Base-by-base conservation (phyloP, 2,888 invertebrate genomes). In the Falcaria lacertinaria region DNA sequence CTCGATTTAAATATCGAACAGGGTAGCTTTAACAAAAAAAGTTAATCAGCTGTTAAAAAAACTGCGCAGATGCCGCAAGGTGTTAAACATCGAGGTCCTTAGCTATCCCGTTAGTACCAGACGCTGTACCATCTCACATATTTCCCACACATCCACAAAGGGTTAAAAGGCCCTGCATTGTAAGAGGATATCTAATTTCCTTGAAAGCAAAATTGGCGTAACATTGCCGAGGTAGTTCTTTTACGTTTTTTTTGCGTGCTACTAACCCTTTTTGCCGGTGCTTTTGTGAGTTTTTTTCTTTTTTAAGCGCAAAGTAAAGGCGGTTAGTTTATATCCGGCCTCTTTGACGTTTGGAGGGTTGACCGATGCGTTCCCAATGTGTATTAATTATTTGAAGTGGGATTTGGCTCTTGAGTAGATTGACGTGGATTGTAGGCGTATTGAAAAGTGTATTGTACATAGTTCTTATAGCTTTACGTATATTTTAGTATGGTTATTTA, bases 131-230 rank as follows among this genome's bases (percentile, higher is more conserved):
- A 56, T 64, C 60, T 65, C 59, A 66, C 72, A 69, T 67, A 69
- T 70, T 88, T 88, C 89, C 84, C 89, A 89, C 86, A 85, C 76
- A 63, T 60, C 62, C 53, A 72, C 77, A 83, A 87, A 82, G 80
- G 77, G 81, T 79, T 82, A 76, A 80, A 83, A 76, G 70, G 61
- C 68, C 68, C 74, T 73, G 71, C 62, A 79, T 79, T 78, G 80
- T 85, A 74, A 82, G 69, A 82, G 82, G 82, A 88, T 89, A 89
- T 89, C 89, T 89, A 89, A 89, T 89, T 89, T 89, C 89, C 85
- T 87, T 81, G 77, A 80, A 79, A 85, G 80, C 82, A 84, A 89
- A 88, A 89, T 89, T 89, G 89, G 82, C 88, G 89, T 86, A 87
- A 85, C 88, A 85, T 81, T 80, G 79, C 80, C 58, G 66, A 74